Conservation (phyloP, 1,140 invertebrate species). For the Drosophila pandora region DNA sequence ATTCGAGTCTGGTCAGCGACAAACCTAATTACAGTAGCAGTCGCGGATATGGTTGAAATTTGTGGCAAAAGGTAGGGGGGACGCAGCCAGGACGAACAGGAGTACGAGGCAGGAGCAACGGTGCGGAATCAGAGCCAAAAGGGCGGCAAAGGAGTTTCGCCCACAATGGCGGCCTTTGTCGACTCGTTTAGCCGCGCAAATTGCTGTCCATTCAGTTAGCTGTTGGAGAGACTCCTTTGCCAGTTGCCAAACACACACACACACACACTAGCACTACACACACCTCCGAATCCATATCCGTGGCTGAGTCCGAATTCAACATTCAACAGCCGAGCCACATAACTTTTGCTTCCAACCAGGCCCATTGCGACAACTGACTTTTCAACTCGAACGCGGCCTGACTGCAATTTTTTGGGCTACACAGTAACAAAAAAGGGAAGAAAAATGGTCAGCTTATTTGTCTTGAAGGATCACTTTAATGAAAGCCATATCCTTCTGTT, state of each 20-base stretch:
- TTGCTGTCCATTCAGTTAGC: constrained; percentile 76
- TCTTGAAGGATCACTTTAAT: neutral
- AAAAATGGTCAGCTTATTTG: neutral
- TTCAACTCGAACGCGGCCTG: constrained; percentile 44
- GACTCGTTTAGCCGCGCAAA: constrained; percentile 76
- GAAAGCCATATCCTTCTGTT: no score
- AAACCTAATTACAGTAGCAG: constrained; percentile 78
- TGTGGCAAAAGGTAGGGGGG: no score
- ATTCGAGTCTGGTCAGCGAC: constrained; percentile 54
- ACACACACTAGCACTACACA: neutral
- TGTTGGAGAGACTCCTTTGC: constrained; percentile 35
- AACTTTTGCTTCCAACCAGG: constrained; percentile 52
- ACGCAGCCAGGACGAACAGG: neutral
- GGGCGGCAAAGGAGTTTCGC: constrained; percentile 14
- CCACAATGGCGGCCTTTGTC: constrained; percentile 59
- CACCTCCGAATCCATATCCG: constrained; percentile 9
- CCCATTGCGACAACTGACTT: constrained; percentile 71
- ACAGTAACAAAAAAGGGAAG: neutral
- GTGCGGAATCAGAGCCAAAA: neutral
- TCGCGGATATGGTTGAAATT: constrained; percentile 1
- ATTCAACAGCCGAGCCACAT: constrained; percentile 45
- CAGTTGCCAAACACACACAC: constrained; percentile 21
- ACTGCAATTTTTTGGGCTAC: constrained; percentile 12
- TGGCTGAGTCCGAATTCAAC: constrained; percentile 6
- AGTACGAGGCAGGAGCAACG: neutral